Conservation (phyloP, 1,140 invertebrate genomes). For the Heliconius congener region DNA sequence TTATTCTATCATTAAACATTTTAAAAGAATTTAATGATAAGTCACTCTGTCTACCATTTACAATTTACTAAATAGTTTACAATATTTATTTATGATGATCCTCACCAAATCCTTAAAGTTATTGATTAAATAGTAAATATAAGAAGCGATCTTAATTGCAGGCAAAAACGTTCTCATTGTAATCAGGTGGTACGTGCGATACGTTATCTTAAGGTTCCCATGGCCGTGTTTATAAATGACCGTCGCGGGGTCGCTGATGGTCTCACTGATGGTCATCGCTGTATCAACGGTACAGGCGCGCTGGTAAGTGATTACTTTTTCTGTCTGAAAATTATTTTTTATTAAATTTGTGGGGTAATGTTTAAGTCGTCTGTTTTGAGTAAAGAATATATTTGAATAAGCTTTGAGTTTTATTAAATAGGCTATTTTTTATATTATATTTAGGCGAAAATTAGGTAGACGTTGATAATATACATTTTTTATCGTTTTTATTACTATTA, state of each 20-base stretch:
- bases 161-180: conserved; percentile 63
- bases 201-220: conserved; percentile 70
- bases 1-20: no score
- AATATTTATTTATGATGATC: neutral
- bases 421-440: no score
- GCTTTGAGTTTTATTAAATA: no score
- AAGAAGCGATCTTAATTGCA: conserved; percentile 56
- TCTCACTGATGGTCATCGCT: conserved; percentile 65
- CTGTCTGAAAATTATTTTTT: neutral
- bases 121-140: conserved; percentile 11
- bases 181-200: conserved; percentile 71
- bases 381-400: no score
- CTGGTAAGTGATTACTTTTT: neutral
- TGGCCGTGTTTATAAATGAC: conserved; percentile 73
- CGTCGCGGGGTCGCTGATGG: conserved; percentile 65
- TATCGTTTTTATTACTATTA: no score
- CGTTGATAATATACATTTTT: no score
- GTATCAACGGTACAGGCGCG: conserved; percentile 47
- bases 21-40: no score
- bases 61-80: no score
- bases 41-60: no score
- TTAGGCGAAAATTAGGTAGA: no score
- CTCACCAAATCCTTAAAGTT: neutral
- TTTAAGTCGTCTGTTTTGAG: no score
- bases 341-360: no score